Percentiles rank a stretch among this genome's conserved stretches.
Evolutionary conservation across 1,140 invertebrate species (phyloP).

Genomic region (Neodiprion lecontei): DNA sequence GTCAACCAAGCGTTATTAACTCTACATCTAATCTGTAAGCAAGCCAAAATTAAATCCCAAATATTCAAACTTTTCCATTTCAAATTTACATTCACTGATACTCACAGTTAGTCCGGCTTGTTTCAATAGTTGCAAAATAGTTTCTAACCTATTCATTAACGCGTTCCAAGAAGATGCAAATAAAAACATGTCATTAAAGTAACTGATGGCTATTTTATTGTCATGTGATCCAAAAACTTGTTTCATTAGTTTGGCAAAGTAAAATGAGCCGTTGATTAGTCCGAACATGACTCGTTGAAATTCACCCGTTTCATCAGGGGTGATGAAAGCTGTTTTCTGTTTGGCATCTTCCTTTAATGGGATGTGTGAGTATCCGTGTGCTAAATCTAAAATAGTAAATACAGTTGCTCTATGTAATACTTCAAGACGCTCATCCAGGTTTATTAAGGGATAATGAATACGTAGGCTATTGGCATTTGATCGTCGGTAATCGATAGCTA

Average conservation of each 20-base stretch:
- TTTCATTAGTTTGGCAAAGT: slow-evolving; percentile 36
- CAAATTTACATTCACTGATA: slow-evolving; percentile 45
- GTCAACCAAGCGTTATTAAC: no score
- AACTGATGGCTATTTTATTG: slow-evolving; percentile 31
- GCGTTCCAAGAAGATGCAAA: slow-evolving; percentile 29
- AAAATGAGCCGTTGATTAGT: slow-evolving; percentile 38
- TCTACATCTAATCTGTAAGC: no score
- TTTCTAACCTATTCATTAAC: slow-evolving; percentile 30
- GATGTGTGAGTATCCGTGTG: slow-evolving; percentile 31
- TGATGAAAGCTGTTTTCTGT: slow-evolving; percentile 50
- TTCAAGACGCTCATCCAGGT: slow-evolving; percentile 18
- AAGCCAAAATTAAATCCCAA: slow-evolving; percentile 46
- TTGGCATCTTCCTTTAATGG: slow-evolving; percentile 19
- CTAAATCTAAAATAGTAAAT: slow-evolving; percentile 5
- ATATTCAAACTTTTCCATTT: slow-evolving; percentile 37
- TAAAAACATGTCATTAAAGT: slow-evolving; percentile 45
- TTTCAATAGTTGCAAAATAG: slow-evolving; percentile 34
- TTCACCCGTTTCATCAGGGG: slow-evolving; percentile 38
- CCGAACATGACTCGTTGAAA: slow-evolving; percentile 46
- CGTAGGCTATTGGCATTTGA: slow-evolving; percentile 41
- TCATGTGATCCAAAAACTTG: slow-evolving; percentile 29
- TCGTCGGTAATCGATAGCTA: slow-evolving; percentile 42
- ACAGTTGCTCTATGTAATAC: slow-evolving; percentile 16
- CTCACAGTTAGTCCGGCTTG: slow-evolving; percentile 38
- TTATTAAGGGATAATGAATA: slow-evolving; percentile 20